Percentiles rank a stretch among this genome's conserved stretches.
phyloP scores from a whole-genome alignment of 2,797 vertebrate species.

The Enteromius afrohamiltoni region DNA sequence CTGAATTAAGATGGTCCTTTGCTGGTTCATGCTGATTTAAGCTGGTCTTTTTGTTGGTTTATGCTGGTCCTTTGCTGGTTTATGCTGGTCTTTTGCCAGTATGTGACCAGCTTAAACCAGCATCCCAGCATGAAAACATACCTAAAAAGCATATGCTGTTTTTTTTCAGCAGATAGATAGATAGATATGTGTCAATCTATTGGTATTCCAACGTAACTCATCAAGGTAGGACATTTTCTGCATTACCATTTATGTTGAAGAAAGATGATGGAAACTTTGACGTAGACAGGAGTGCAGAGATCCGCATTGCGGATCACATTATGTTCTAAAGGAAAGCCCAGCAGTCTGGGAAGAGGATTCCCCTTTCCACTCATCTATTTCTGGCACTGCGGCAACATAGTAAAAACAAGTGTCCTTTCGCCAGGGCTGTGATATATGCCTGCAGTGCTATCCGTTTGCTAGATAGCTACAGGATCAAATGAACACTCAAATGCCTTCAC shows the following conservation, averaged over 20 bases:
- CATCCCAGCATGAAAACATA: too few relatives aligned
- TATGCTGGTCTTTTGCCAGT: too few relatives aligned
- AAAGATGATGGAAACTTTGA: not conserved
- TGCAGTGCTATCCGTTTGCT: slow-evolving; percentile 43
- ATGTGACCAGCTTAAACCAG: too few relatives aligned
- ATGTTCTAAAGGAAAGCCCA: slow-evolving; percentile 56
- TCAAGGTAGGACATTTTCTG: not conserved
- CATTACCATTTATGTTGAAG: not conserved
- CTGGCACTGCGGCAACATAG: slow-evolving; percentile 39
- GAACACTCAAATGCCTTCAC: slow-evolving; percentile 40
- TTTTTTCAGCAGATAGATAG: too few relatives aligned
- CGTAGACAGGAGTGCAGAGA: not conserved
- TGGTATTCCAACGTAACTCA: not conserved
- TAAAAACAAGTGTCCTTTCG: slow-evolving; percentile 57
- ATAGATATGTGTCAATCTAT: not conserved
- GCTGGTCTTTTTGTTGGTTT: too few relatives aligned
- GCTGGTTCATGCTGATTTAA: too few relatives aligned
- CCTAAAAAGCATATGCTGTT: too few relatives aligned
- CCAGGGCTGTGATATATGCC: slow-evolving; percentile 36
- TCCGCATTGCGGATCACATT: slow-evolving; percentile 56
- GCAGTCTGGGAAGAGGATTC: slow-evolving; percentile 58
- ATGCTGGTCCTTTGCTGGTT: too few relatives aligned
- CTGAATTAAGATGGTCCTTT: too few relatives aligned
- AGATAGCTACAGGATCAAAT: slow-evolving; percentile 51
- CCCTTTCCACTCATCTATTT: slow-evolving; percentile 59